These are phyloP conservation scores for Scolanthus callimorphus DNA, from an alignment of 92 coral and sea anemone species.

Conservation along the genomic window DNA sequence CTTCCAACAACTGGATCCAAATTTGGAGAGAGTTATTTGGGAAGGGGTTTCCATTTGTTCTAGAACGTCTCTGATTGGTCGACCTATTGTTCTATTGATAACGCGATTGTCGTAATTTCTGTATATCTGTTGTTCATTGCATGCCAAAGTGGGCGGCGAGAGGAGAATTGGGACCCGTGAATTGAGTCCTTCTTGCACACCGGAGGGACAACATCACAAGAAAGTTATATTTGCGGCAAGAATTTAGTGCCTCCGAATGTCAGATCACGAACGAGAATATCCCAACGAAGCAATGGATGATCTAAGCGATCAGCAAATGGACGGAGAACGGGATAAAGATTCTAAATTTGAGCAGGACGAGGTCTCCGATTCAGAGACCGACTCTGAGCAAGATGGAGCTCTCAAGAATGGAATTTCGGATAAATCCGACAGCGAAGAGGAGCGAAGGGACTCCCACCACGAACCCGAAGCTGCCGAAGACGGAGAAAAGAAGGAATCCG, in stretches of 20 bases:
- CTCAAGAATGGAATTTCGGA: conserved; percentile 42
- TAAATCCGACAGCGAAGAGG: conserved; percentile 15
- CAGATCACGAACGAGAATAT: not conserved
- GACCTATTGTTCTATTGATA: conserved; percentile 37
- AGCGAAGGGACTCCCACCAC: not conserved
- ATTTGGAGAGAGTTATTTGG: conserved; percentile 46
- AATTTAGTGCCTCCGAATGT: not conserved
- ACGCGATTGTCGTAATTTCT: conserved; percentile 36
- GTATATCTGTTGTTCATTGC: conserved; percentile 36
- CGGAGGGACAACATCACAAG: not conserved
- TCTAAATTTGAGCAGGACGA: conserved; percentile 24
- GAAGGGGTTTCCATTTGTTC: conserved; percentile 27
- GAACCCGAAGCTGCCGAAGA: conserved; percentile 18
- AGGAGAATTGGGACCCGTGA: conserved; percentile 9
- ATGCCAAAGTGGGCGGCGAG: conserved; percentile 52
- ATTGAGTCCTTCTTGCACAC: conserved; percentile 21
- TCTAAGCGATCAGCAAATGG: conserved; percentile 39
- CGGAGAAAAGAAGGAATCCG: conserved; percentile 21
- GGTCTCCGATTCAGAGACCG: conserved; percentile 22
- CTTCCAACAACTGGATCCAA: conserved; percentile 34
- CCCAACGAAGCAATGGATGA: conserved; percentile 1
- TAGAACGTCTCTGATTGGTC: conserved; percentile 55
- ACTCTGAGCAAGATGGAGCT: conserved; percentile 23
- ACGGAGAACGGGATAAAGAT: conserved; percentile 19
- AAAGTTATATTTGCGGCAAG: conserved; percentile 1